Evolutionary conservation across 2,888 invertebrate species (phyloP).

Genomic region (Nomada hirtipes): DNA sequence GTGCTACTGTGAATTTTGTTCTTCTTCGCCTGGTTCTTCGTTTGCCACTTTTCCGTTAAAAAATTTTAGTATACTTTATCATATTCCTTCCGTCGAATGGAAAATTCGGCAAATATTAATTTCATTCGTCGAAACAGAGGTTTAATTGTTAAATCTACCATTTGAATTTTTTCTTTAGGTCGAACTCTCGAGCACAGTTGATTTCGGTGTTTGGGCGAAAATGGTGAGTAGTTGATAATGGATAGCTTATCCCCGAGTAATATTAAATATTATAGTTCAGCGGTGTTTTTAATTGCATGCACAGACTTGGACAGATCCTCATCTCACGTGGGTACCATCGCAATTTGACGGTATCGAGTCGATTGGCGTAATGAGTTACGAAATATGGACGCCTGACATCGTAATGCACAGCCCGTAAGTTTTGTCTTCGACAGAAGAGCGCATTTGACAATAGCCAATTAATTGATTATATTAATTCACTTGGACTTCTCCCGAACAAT

Average conservation of each 20-base stretch:
- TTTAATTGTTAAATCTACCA: too few species aligned
- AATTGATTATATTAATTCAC: neutral
- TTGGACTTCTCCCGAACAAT: neutral
- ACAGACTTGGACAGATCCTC: constrained; percentile 89
- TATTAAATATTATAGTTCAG: neutral
- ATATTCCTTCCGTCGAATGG: neutral
- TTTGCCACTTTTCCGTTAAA: too few species aligned
- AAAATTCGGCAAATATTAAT: neutral
- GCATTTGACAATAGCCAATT: neutral
- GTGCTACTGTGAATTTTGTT: too few species aligned
- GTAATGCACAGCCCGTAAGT: constrained; percentile 89
- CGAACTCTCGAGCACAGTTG: neutral
- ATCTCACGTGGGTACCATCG: constrained; percentile 89
- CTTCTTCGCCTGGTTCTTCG: too few species aligned
- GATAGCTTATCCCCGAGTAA: neutral
- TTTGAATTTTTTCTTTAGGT: constrained; percentile 18
- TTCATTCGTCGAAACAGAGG: neutral
- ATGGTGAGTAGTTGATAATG: constrained; percentile 31
- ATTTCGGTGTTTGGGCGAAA: neutral
- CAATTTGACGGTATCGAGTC: constrained; percentile 87
- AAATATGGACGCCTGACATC: constrained; percentile 92
- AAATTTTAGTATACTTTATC: too few species aligned
- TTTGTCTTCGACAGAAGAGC: neutral
- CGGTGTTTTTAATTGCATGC: neutral
- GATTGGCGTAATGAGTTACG: constrained; percentile 87